Base-by-base conservation (phyloP, 2,797 vertebrate species). In the Spinus olivaceus region DNA sequence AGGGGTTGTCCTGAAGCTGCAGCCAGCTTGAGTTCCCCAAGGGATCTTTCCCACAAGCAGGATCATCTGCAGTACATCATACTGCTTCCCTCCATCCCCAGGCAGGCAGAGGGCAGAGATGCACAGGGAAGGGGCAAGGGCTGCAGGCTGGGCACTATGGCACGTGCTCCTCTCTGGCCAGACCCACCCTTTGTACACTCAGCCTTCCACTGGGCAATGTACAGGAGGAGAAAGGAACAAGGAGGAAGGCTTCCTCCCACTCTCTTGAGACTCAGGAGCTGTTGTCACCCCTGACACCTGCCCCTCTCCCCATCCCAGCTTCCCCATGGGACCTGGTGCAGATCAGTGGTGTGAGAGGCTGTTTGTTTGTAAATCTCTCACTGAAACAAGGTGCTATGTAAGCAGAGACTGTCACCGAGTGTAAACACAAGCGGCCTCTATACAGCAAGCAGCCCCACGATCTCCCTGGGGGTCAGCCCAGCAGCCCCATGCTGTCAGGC, bases 251-350 rank as follows among this genome's bases (percentile, higher is more conserved):
- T 76, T 81, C 57, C 24, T 35, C 4, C 14, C 0, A 0, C 30
- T 81, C 12, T 25, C 27, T 27, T 4, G 42, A 69, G 57, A 46
- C 72, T 70, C 1, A 0, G 53, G 56, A 83, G 27, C 51, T 32
- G 2, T 21, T 10, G 1, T 37, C 77, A 77, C 33, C 41, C 14
- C 61, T 64, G 32, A 50, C 25, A 47, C 57, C 65, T 74, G 21
- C 44, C 61, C 20, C 4, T 51, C 53, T 81, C 77, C 51, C 28
- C 22, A 42, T 6, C 23, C 19, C 10, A 1, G 10, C 61, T 92
- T 54, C 65, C 37, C 23, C 28, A 7, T 0, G 0, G 37, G 42
- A 20, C 19, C 24, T 9, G 4, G 30, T 80, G 39, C 28, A 0
- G 54, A 44, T 66, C 19, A 6, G 54, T 28, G 35, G 8, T 39